Evolutionary conservation across 92 coral and sea anemone genomes (phyloP), one percentile per base, ranked within the genome.

Genomic region (Zoanthus solanderi): DNA sequence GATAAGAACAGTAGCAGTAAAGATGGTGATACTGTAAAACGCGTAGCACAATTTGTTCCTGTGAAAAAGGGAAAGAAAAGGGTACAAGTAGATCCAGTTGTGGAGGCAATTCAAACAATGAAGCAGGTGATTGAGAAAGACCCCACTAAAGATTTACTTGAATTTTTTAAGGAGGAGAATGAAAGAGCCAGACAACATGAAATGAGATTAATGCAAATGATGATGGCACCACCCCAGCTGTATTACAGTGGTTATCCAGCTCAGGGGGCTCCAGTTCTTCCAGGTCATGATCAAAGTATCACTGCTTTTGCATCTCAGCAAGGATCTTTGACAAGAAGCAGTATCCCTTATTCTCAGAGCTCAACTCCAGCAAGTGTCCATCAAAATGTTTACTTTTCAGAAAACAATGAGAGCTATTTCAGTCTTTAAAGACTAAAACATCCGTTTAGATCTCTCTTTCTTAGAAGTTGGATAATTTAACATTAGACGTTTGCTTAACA

Each of bases 151-250:
- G 86, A 87, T 42, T 87, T 87, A 66, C 79, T 87, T 32, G 72
- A 87, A 50, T 87, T 78, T 67, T 78, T 87, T 34, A 79, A 71
- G 74, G 80, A 87, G 77, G 86, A 87, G 8, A 79, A 78, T 57
- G 73, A 87, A 71, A 87, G 74, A 79, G 71, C 90, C 54, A 79
- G 86, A 56, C 48, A 87, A 71, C 90, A 79, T 87, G 86, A 87
- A 34, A 77, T 87, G 76, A 29, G 37, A 18, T 9, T 87, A 48
- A 87, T 79, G 74, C 84, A 71, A 79, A 79, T 87, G 90, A 78
- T 87, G 78, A 78, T 87, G 86, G 90, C 86, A 78, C 65, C 65
- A 57, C 65, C 65, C 65, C 65, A 72, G 42, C 79, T 37, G 18
- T 84, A 84, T 84, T 84, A 71, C 79, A 71, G 48, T 84, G 87